A percentile compares a stretch with the other conserved stretches of the same genome.
Evolutionary conservation across 2,113 vertebrate species (phyloP).

Genomic region (Carassius carassius): DNA sequence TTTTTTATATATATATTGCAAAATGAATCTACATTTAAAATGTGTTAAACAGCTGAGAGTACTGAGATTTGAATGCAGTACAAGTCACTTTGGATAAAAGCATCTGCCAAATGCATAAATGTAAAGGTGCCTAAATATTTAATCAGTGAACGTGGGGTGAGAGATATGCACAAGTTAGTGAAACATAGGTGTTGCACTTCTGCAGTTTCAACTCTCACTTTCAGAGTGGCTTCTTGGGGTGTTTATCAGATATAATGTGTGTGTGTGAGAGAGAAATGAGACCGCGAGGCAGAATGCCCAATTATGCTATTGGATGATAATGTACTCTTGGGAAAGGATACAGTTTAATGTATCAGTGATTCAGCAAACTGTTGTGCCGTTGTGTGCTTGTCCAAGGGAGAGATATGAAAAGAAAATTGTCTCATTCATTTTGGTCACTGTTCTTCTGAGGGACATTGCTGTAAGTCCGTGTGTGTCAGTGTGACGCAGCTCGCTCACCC

Average conservation of each 20-base stretch:
- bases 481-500: constrained; percentile 24
- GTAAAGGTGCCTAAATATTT: background rate
- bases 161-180: background rate
- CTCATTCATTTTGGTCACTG: constrained; percentile 8
- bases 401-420: background rate
- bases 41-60: background rate
- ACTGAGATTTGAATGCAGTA: background rate
- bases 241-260: background rate
- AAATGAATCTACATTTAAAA: background rate
- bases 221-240: background rate
- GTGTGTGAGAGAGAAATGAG: background rate
- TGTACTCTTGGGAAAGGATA: background rate
- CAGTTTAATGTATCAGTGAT: background rate
- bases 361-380: background rate
- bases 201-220: background rate
- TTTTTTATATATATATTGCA: no score
- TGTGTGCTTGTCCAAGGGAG: background rate
- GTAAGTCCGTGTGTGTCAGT: constrained; percentile 38
- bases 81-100: background rate
- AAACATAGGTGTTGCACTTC: background rate
- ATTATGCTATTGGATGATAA: background rate
- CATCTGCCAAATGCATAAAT: background rate
- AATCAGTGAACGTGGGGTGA: background rate
- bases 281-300: background rate
- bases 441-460: constrained; percentile 6